Percentiles rank a stretch among this genome's conserved stretches.
These are phyloP conservation scores for Orthonyx spaldingii DNA, from an alignment of 2,113 vertebrate species.

Conservation along the genomic window DNA sequence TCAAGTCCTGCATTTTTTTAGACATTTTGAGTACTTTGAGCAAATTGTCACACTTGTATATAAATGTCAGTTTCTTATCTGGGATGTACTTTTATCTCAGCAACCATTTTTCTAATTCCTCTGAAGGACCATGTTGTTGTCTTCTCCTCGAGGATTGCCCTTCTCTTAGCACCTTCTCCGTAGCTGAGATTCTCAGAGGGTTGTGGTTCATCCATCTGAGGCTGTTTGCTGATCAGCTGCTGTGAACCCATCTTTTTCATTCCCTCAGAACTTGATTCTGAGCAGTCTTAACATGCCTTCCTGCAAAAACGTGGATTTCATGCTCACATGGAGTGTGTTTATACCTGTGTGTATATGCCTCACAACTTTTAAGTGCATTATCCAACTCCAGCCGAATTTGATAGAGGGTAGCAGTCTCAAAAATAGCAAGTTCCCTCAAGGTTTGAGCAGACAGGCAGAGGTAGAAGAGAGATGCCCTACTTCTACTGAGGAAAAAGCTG, in stretches of 20 bases:
- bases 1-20: not conserved
- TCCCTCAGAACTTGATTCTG: not conserved
- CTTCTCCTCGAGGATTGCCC: not conserved
- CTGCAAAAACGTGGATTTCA: conserved; percentile 2
- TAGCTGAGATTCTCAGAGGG: not conserved
- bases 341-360: not conserved
- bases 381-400: conserved; percentile 2
- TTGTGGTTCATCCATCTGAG: not conserved
- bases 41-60: not conserved
- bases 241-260: not conserved
- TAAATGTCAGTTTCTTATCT: not conserved
- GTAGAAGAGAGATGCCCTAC: conserved; percentile 52
- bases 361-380: conserved; percentile 33
- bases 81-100: not conserved
- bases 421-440: conserved; percentile 63
- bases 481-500: conserved; percentile 37
- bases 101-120: not conserved
- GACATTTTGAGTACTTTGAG: not conserved
- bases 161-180: not conserved
- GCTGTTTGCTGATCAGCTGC: not conserved
- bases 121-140: not conserved
- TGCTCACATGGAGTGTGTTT: not conserved
- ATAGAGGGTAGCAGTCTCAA: conserved; percentile 20
- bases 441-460: conserved; percentile 39
- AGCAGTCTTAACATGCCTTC: not conserved